These are phyloP conservation scores for Poicephalus gulielmi DNA, from an alignment of 2,113 vertebrate genomes.

Conservation along the genomic window DNA sequence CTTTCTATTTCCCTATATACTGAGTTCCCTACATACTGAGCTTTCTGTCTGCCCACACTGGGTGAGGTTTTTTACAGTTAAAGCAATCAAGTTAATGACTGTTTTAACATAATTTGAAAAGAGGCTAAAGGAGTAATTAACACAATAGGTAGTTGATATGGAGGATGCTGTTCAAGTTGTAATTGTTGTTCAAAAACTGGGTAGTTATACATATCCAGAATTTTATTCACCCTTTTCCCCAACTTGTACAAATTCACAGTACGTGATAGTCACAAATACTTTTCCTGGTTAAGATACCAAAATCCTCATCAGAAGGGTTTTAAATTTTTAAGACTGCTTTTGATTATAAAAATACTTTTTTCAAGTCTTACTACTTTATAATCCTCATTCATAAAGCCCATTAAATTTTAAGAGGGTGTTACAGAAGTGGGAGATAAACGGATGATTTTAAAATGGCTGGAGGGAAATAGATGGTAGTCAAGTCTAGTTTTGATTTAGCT, in stretches of 20 bases:
- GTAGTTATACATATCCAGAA: not conserved
- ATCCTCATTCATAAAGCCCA: not conserved
- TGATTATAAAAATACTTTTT: not conserved
- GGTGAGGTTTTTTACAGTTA: not conserved
- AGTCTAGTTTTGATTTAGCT: not conserved
- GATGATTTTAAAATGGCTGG: not conserved
- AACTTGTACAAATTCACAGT: not conserved
- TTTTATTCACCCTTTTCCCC: not conserved
- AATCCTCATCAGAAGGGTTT: not conserved
- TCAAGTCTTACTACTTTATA: not conserved
- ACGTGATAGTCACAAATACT: not conserved
- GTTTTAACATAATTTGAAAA: not conserved
- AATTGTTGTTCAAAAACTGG: not conserved
- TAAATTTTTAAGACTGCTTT: not conserved
- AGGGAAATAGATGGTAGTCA: not conserved
- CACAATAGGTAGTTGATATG: not conserved
- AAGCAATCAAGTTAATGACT: not conserved
- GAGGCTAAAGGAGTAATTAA: not conserved
- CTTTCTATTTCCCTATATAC: not conserved
- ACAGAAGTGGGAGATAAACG: not conserved
- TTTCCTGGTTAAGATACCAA: not conserved
- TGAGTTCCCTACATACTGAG: not conserved
- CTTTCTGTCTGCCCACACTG: not conserved
- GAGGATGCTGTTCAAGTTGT: not conserved
- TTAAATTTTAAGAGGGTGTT: not conserved